Evolutionary conservation across 2,888 invertebrate genomes (phyloP).

Genomic region (Sarcophaga subvicina): DNA sequence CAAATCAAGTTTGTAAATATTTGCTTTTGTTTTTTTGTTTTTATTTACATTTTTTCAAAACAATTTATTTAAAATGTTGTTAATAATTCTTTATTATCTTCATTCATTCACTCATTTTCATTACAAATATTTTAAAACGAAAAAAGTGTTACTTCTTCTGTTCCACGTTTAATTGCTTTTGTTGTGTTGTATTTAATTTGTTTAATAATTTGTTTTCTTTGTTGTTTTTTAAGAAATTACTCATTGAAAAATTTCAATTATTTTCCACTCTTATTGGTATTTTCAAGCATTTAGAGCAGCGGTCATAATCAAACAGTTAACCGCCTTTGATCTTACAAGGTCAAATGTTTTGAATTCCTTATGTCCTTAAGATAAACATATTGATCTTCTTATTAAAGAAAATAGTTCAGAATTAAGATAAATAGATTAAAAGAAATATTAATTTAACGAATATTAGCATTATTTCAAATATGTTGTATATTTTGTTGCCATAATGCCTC

Average conservation of each 20-base stretch:
- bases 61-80: slow-evolving; percentile 62
- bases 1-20: slow-evolving; percentile 68
- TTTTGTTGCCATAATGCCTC: too few relatives aligned
- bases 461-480: not conserved
- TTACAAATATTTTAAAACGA: not conserved
- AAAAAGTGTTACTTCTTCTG: not conserved
- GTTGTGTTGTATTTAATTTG: slow-evolving; percentile 46
- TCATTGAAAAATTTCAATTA: slow-evolving; percentile 49
- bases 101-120: not conserved
- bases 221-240: slow-evolving; percentile 46
- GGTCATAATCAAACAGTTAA: slow-evolving; percentile 33
- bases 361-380: slow-evolving; percentile 26
- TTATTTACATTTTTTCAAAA: slow-evolving; percentile 16
- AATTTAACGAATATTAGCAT: not conserved
- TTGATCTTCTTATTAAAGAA: slow-evolving; percentile 51
- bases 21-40: slow-evolving; percentile 35
- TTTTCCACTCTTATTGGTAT: slow-evolving; percentile 9
- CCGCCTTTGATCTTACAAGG: slow-evolving; percentile 59
- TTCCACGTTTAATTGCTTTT: not conserved
- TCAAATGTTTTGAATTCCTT: slow-evolving; percentile 58
- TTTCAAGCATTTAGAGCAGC: slow-evolving; percentile 24
- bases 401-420: not conserved
- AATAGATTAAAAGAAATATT: not conserved
- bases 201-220: slow-evolving; percentile 25
- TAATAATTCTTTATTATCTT: slow-evolving; percentile 53